These are phyloP conservation scores for Graptemys geographica DNA, from an alignment of 2,797 vertebrate genomes.

Conservation along the genomic window DNA sequence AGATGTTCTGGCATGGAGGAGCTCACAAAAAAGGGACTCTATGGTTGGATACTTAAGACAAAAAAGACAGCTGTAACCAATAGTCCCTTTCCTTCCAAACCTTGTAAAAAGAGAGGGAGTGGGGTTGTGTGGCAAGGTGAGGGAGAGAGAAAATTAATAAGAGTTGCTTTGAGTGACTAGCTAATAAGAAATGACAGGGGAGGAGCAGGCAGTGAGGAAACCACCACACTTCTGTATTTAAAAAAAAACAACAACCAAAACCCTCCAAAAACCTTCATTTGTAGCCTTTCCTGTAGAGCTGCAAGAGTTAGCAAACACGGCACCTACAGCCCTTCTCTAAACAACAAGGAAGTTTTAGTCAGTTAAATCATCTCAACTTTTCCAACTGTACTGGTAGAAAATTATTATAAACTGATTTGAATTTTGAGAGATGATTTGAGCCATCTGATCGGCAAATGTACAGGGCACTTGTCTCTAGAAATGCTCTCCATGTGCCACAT, in stretches of 20 bases:
- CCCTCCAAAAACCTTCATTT: background rate
- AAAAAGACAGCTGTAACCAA: conserved; percentile 26
- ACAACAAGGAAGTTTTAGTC: background rate
- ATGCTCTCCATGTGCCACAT: background rate
- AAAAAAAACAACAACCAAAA: background rate
- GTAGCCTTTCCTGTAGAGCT: background rate
- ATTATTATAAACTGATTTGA: background rate
- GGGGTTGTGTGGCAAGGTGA: background rate
- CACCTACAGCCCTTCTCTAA: background rate
- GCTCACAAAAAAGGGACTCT: conserved; percentile 42
- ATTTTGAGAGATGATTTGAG: background rate
- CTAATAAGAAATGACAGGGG: background rate
- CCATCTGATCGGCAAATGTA: background rate
- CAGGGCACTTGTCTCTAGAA: background rate
- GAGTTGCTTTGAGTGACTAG: background rate
- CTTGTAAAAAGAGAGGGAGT: background rate
- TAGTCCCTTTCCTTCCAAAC: background rate
- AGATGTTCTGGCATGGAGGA: conserved; percentile 22
- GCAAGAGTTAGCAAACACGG: background rate
- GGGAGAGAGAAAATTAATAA: background rate
- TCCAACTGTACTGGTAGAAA: background rate
- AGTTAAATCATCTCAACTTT: background rate
- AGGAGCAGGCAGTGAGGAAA: background rate
- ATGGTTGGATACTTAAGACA: background rate
- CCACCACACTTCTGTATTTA: background rate